Base-by-base conservation (phyloP, 2,888 invertebrate genomes). In the Nebria salina region DNA sequence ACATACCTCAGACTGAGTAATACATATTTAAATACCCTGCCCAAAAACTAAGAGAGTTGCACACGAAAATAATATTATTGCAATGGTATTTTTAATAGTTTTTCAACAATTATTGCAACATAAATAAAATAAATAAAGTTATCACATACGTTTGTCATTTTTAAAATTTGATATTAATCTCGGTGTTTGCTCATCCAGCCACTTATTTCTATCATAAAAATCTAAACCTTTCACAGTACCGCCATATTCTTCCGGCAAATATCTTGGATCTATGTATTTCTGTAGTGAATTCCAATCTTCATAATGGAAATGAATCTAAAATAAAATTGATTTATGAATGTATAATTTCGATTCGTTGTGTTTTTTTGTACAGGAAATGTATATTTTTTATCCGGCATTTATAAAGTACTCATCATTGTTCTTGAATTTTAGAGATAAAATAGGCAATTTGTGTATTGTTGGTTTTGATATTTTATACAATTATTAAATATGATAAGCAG, bases 201-300 rank as follows among this genome's bases (percentile, higher is more conserved):
- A 75, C 43, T 84, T 82, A 54, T 85, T 85, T 72, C 85, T 82
- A 73, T 85, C 82, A 1, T 84, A 77, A 64, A 85, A 85, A 73
- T 84, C 82, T 34, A 84, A 76, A 76, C 86, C 85, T 68, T 86
- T 83, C 20, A 83, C 82, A 1, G 87, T 87, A 0, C 94, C 94
- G 0, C 94, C 94, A 85, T 94, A 94, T 83, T 88, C 89, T 83
- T 88, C 87, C 9, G 92, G 92, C 82, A 92, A 86, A 83, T 87
- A 87, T 65, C 89, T 88, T 6, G 90, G 90, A 68, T 89, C 87
- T 13, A 92, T 87, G 85, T 90, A 89, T 78, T 89, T 85, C 83
- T 92, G 91, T 1, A 92, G 86, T 8, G 91, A 90, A 79, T 88
- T 87, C 88, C 90, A 88, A 84, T 92, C 88, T 43, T 87, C 86